A percentile compares a stretch with the other conserved stretches of the same genome.
Conservation (phyloP, 2,888 invertebrate genomes). For the Halictus ligatus region DNA sequence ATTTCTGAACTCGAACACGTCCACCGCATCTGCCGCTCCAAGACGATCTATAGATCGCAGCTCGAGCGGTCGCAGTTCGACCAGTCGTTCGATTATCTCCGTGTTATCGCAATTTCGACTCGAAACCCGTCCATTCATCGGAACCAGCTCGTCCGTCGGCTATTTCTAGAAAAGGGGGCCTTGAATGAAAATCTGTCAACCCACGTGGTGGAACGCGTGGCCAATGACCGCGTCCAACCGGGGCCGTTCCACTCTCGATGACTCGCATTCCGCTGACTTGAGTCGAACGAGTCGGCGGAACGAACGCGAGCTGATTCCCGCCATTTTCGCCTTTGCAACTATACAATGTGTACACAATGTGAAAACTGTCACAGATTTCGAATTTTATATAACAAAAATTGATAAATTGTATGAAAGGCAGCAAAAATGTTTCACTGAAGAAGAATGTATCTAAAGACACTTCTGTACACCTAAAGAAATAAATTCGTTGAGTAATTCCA, state of each 20-base stretch:
- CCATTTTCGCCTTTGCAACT: not conserved
- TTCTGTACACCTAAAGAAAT: too few relatives aligned
- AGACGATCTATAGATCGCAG: not conserved
- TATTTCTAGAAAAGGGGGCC: constrained; percentile 55
- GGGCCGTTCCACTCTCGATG: constrained; percentile 67
- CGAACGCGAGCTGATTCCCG: not conserved
- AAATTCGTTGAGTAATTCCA: too few relatives aligned
- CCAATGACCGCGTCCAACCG: constrained; percentile 66
- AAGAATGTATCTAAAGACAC: too few relatives aligned
- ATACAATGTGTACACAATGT: too few relatives aligned
- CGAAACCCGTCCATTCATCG: constrained; percentile 38
- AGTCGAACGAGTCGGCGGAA: constrained; percentile 43
- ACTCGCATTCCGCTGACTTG: constrained; percentile 51
- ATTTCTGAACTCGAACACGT: not conserved
- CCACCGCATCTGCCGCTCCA: not conserved
- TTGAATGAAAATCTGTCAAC: constrained; percentile 66
- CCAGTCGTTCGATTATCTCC: not conserved
- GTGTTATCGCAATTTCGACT: constrained; percentile 9
- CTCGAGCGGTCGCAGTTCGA: not conserved
- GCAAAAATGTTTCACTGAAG: too few relatives aligned
- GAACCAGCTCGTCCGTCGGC: constrained; percentile 6
- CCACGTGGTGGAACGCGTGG: constrained; percentile 70
- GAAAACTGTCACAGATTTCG: not conserved
- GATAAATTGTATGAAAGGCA: too few relatives aligned
- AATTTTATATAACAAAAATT: too few relatives aligned